Conservation (phyloP, 64 coral and sea anemone genomes). For the Montipora efflorescens region DNA sequence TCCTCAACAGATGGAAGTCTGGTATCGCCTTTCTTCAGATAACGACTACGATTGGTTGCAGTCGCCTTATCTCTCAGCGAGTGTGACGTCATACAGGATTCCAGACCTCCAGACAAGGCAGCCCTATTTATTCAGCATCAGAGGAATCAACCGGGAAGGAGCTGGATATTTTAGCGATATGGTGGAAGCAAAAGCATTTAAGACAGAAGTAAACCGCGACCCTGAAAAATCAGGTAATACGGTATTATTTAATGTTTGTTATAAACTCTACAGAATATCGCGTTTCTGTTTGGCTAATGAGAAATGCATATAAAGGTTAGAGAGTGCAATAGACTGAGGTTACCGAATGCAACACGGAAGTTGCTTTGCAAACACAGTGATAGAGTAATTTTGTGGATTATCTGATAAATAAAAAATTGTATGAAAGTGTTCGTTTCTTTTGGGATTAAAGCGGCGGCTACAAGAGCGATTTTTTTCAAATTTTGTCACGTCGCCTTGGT, state of each 20-base stretch:
- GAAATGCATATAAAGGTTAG: no score
- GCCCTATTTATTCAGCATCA: conserved; percentile 74
- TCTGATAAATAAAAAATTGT: no score
- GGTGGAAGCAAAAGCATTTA: conserved; percentile 51
- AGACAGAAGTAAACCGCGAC: conserved; percentile 29
- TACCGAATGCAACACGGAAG: no score
- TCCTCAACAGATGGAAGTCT: conserved; percentile 83
- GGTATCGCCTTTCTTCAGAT: conserved; percentile 67
- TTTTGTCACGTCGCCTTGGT: no score
- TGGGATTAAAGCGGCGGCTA: no score
- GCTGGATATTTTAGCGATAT: conserved; percentile 74
- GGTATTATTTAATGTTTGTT: no score
- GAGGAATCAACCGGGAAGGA: conserved; percentile 88
- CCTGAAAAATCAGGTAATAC: conserved; percentile 44
- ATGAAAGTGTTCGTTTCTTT: no score
- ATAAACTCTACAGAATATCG: background rate
- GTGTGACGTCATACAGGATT: conserved; percentile 71
- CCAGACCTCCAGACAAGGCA: conserved; percentile 35
- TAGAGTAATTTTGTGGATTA: no score
- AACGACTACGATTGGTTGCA: conserved; percentile 78
- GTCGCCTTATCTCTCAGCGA: conserved; percentile 35
- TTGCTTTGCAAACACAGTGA: no score
- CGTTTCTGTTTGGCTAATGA: no score
- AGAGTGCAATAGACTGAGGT: no score
- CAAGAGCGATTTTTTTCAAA: no score